Evolutionary conservation across 2,797 vertebrate species (phyloP), one percentile per base, ranked within the genome.

Genomic region (Chaetodon trifasciatus): DNA sequence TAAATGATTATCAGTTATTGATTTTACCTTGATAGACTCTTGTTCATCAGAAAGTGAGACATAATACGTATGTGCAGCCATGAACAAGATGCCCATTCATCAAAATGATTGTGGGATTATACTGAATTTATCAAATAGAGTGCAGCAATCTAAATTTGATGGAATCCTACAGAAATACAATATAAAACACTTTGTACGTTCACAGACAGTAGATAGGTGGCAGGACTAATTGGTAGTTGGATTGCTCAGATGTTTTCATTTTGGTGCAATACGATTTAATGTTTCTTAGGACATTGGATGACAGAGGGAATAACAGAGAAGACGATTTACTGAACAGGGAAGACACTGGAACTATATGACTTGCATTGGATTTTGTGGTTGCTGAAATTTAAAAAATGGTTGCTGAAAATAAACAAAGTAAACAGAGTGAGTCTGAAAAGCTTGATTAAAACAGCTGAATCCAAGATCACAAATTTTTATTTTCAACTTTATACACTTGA

Each of bases 341-440:
- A 6, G 46, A 5, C 52, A 56, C 13, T 49, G 55, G 13, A 17
- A 49, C 17, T 8, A 24, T 39, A 46, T 44, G 15, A 53, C 16
- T 68, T 47, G 28, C 21, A 35, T 37, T 56, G 4, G 4, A 52
- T 40, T 53, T 23, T 53, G 58, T 53, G 37, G 28, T 63, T 35
- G 19, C 9, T 55, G 1, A 74, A 65, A 46, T 23, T 32, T 66
- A 58, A 72, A 66, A 63, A 32, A 32, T 4, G 28, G 28, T 32
- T 32, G n/a, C 21, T 47, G 9, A 49, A 46, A 24, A 9, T 40
- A 42, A 58, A 78, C 32, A 56, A 47, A n/a, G 37, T 23, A 37
- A 50, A 70, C 9, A 57, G 10, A 37, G 28, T 9, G 19, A 65
- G 10, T 24, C 37, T 68, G 12, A 71, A 70, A 75, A 40, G 19